Evolutionary conservation across 2,113 vertebrate species (phyloP), one percentile per base, ranked within the genome.

Genomic region (Aldabrachelys gigantea): DNA sequence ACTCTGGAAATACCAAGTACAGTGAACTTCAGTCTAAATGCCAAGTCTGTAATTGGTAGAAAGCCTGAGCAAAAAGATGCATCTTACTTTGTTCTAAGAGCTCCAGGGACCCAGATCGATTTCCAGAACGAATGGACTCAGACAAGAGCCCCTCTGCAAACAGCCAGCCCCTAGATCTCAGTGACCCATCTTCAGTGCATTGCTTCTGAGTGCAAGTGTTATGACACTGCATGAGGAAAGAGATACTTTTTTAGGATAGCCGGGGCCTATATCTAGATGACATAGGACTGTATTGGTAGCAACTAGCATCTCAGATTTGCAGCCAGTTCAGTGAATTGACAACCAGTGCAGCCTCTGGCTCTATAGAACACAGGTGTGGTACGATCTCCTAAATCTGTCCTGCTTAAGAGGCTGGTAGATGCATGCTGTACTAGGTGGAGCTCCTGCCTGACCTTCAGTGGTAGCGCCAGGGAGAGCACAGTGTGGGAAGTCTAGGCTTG

Each of bases 201-300:
- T 47, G 10, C 6, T 90, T 85, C 41, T 52, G n/a, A 87, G 52
- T 44, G 31, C 6, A 1, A 5, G 2, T 3, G 1, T 3, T 81
- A 41, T 41, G 54, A 0, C 2, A 22, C 72, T n/a, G 47, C 0
- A 1, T 5, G 4, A 91, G 19, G 47, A 94, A 49, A 16, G 5
- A 59, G 27, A 29, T 29, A 12, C 1, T 81, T 50, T 6, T 8
- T 81, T 52, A 21, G 31, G 22, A 91, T n/a, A 62, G 50, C 31
- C 6, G 47, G 24, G 9, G 72, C 38, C 35, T 69, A n/a, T 35
- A 17, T 69, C 65, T 69, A 38, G 3, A 27, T 85, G 47, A 41
- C 1, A 1, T 1, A 27, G 8, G 24, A 83, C 4, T 1, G 1
- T 49, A 11, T 2, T 47, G 24, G 5, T 75, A 5, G 17, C 10